A percentile compares a stretch with the other conserved stretches of the same genome.
Conservation (phyloP, 1,140 invertebrate genomes). For the Bactericera cockerelli region DNA sequence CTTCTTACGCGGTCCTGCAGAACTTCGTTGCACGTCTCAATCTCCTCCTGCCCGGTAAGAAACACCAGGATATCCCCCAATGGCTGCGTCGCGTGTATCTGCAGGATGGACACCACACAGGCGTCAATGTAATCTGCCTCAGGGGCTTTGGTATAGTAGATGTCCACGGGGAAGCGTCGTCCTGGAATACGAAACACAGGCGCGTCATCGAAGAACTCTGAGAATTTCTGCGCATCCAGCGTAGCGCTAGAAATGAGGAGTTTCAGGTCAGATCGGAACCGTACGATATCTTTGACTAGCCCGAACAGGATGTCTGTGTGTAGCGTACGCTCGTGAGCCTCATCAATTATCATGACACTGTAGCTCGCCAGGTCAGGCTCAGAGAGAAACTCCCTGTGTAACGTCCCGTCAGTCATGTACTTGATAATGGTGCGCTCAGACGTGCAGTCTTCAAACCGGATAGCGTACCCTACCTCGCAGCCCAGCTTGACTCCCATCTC, state of each 20-base stretch:
- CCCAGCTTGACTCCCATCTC: constrained; percentile 56
- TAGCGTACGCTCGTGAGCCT: constrained; percentile 95
- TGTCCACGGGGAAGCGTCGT: constrained; percentile 68
- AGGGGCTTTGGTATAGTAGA: constrained; percentile 97
- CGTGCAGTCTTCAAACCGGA: constrained; percentile 66
- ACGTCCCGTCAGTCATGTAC: constrained; percentile 99
- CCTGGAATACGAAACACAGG: constrained; percentile 96
- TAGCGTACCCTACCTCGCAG: constrained; percentile 57
- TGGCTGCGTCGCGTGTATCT: constrained; percentile 95
- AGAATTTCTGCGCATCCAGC: constrained; percentile 96
- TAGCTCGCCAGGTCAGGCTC: constrained; percentile 69
- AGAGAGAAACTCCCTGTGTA: constrained; percentile 91
- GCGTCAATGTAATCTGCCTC: constrained; percentile 98
- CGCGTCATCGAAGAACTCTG: constrained; percentile 95
- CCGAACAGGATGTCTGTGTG: constrained; percentile 98
- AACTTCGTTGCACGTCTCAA: constrained; percentile 90
- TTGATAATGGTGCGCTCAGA: constrained; percentile 68
- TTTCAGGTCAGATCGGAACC: constrained; percentile 89
- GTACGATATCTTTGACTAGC: constrained; percentile 91
- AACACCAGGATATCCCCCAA: constrained; percentile 93
- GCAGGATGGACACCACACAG: constrained; percentile 86
- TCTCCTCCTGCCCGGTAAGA: constrained; percentile 90
- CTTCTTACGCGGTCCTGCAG: constrained; percentile 75
- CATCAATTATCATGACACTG: constrained; percentile 98
- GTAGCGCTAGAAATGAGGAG: constrained; percentile 95